These are phyloP conservation scores for Ecdyonurus torrentis DNA, from an alignment of 2,888 invertebrate genomes.

Conservation along the genomic window DNA sequence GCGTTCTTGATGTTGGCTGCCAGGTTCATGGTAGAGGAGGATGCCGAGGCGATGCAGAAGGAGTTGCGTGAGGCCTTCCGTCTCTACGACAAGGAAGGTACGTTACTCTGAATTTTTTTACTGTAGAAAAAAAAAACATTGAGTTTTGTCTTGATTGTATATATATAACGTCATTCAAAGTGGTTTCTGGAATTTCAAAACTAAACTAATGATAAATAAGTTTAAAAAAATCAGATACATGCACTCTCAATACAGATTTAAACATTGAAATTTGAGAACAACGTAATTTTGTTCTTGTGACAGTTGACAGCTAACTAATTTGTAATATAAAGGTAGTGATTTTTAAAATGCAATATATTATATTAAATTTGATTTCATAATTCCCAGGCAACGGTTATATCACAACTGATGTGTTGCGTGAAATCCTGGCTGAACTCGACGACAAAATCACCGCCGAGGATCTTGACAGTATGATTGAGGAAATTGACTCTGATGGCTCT, in stretches of 20 bases:
- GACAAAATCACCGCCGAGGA: conserved; percentile 79
- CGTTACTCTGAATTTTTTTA: conserved; percentile 5
- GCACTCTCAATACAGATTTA: too few relatives aligned
- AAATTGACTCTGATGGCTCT: conserved; percentile 91
- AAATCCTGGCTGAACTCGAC: conserved; percentile 83
- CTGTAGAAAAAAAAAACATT: too few relatives aligned
- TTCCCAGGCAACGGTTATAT: conserved; percentile 82
- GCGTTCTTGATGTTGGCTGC: conserved; percentile 35
- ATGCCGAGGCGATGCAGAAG: conserved; percentile 37
- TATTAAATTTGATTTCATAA: conserved; percentile 14
- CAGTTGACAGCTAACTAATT: too few relatives aligned
- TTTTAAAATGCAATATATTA: too few relatives aligned
- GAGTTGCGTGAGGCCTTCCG: conserved; percentile 43
- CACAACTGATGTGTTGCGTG: conserved; percentile 69
- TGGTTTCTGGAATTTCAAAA: too few relatives aligned
- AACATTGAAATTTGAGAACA: too few relatives aligned
- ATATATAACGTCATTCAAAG: too few relatives aligned
- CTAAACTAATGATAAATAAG: too few relatives aligned
- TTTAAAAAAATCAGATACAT: too few relatives aligned
- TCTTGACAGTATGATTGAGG: conserved; percentile 86
- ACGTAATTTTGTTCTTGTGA: too few relatives aligned
- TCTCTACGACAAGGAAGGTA: conserved; percentile 39
- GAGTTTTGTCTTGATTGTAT: too few relatives aligned
- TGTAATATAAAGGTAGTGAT: too few relatives aligned
- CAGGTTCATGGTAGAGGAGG: conserved; percentile 37